phyloP scores from a whole-genome alignment of 2,113 vertebrate genomes.

The Urocitellus parryii region DNA sequence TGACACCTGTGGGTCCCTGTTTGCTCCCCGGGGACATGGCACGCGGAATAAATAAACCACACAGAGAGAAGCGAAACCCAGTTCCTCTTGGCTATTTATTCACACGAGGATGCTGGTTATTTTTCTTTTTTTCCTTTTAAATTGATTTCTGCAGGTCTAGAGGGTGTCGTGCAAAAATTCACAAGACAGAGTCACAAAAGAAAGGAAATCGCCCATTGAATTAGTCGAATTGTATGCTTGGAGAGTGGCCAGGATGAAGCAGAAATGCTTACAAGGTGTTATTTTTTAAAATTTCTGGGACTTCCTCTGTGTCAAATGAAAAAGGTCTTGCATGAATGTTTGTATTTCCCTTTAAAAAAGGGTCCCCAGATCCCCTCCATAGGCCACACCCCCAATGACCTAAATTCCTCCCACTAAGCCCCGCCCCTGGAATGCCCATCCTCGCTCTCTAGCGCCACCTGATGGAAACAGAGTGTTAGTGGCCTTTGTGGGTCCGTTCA shows the following conservation, averaged over 20 bases:
- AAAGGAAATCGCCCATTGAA: not conserved
- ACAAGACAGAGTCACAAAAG: not conserved
- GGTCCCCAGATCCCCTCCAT: too few species aligned
- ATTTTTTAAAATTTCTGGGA: not conserved
- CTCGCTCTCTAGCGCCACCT: too few species aligned
- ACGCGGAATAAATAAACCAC: fast-evolving
- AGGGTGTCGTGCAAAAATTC: fast-evolving
- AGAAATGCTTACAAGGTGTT: not conserved
- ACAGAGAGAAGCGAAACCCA: fast-evolving
- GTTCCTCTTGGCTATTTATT: not conserved
- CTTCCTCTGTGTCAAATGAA: not conserved
- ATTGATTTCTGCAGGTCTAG: not conserved
- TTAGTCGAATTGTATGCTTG: not conserved
- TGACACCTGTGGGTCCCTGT: fast-evolving
- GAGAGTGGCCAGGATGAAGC: not conserved
- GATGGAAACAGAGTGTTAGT: too few species aligned
- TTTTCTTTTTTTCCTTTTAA: not conserved
- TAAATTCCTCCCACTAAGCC: too few species aligned
- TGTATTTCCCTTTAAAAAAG: too few species aligned
- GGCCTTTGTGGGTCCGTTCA: too few species aligned
- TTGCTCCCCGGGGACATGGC: fast-evolving
- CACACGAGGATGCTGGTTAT: not conserved
- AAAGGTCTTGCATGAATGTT: too few species aligned
- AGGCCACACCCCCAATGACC: too few species aligned
- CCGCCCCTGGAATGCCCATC: too few species aligned